These are phyloP conservation scores for Sander vitreus DNA, from an alignment of 2,113 vertebrate species.

Conservation along the genomic window DNA sequence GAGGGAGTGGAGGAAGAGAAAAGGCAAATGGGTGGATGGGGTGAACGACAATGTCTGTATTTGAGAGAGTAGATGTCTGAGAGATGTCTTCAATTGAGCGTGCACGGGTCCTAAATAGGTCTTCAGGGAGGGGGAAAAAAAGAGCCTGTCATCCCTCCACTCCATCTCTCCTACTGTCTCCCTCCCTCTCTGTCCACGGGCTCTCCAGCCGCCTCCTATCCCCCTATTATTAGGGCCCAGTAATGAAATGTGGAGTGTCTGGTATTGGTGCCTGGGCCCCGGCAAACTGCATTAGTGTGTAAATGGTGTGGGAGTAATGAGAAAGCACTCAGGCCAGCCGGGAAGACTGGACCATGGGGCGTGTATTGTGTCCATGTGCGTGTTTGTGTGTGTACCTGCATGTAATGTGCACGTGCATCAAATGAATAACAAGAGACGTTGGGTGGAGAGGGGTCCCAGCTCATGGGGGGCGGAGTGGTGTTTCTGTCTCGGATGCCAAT, in stretches of 20 bases:
- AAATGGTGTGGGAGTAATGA: conserved; percentile 83
- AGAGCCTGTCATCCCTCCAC: conserved; percentile 59
- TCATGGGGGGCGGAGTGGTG: conserved; percentile 2
- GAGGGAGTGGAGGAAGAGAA: conserved; percentile 5
- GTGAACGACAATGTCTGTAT: conserved; percentile 64
- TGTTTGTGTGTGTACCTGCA: conserved; percentile 18
- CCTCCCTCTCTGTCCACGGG: conserved; percentile 21
- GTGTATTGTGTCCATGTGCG: conserved; percentile 27
- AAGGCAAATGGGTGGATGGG: conserved; percentile 15
- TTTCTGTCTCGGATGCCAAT: conserved; percentile 53
- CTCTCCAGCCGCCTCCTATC: conserved; percentile 58
- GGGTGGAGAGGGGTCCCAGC: conserved; percentile 35
- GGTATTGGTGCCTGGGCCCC: conserved; percentile 73
- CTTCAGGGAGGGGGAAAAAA: conserved; percentile 69
- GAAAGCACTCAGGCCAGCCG: conserved; percentile 78
- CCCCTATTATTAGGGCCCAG: conserved; percentile 76
- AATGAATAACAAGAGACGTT: conserved; percentile 65
- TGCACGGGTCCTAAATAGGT: conserved; percentile 78
- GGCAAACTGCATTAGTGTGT: conserved; percentile 85
- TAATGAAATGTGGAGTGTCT: conserved; percentile 88
- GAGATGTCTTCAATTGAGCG: conserved; percentile 81
- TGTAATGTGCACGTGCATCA: conserved; percentile 51
- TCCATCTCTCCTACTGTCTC: conserved; percentile 37
- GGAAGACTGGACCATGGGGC: conserved; percentile 57
- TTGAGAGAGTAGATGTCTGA: conserved; percentile 73